These are phyloP conservation scores for Athene noctua DNA, from an alignment of 2,113 vertebrate species.

Conservation along the genomic window DNA sequence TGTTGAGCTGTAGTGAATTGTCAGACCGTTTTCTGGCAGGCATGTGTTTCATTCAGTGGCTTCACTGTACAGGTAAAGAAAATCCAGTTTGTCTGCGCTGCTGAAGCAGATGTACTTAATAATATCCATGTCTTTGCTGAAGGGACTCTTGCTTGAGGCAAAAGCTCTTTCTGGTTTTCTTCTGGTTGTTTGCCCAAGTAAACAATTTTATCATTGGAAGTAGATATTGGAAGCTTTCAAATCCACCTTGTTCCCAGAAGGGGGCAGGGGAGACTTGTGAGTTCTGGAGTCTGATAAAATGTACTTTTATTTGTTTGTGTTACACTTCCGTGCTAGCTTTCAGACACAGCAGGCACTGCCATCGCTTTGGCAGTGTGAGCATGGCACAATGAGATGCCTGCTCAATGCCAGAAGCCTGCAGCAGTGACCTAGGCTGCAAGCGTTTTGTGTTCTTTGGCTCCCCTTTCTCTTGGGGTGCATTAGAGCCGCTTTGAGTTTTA, in stretches of 20 bases:
- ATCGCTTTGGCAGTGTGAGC: background rate
- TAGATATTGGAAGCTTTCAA: background rate
- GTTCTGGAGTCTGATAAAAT: background rate
- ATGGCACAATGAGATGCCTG: fast-evolving
- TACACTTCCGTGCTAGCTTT: background rate
- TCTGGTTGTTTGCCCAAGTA: background rate
- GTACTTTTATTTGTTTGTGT: background rate
- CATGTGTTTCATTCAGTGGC: background rate
- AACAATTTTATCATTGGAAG: background rate
- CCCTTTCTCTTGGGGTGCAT: background rate
- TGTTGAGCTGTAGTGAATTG: background rate
- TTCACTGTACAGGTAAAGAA: background rate
- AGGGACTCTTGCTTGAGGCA: background rate
- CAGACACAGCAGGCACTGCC: background rate
- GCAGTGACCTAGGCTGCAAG: background rate
- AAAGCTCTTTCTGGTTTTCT: background rate
- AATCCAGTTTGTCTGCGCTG: background rate
- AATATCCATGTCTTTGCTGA: background rate
- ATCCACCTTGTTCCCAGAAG: constrained; percentile 56
- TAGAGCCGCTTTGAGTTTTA: background rate
- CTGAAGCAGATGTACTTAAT: background rate
- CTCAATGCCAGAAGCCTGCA: background rate
- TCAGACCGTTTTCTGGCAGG: background rate
- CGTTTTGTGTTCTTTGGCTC: background rate
- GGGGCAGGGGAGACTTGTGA: constrained; percentile 36